Percentiles rank a stretch among this genome's conserved stretches.
These are phyloP conservation scores for Shargacucullia verbasci DNA, from an alignment of 2,888 invertebrate species.

Conservation along the genomic window DNA sequence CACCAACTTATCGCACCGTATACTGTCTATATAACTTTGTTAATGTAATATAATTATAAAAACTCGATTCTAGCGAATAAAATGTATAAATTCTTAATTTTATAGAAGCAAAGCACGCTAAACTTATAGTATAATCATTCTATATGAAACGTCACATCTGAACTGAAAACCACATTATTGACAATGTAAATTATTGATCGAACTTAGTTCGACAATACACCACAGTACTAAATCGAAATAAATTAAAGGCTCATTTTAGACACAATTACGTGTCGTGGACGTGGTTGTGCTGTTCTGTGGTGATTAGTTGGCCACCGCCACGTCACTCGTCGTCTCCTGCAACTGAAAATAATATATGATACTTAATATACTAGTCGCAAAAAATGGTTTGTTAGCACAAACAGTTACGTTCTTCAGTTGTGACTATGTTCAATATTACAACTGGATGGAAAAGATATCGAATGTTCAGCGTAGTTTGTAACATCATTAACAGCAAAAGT, in stretches of 20 bases:
- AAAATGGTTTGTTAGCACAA: too few species aligned
- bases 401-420: too few species aligned
- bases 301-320: constrained; percentile 75
- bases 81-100: constrained; percentile 87
- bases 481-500: too few species aligned
- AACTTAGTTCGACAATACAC: constrained; percentile 86
- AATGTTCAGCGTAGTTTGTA: too few species aligned
- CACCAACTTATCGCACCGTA: constrained; percentile 89
- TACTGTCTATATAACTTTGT: constrained; percentile 88
- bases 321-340: constrained; percentile 76
- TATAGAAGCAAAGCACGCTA: constrained; percentile 89
- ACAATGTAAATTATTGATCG: constrained; percentile 75
- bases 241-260: constrained; percentile 83
- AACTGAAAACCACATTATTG: constrained; percentile 80
- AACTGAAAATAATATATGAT: constrained; percentile 48
- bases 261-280: constrained; percentile 67
- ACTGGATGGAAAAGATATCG: too few species aligned
- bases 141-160: constrained; percentile 81
- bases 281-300: constrained; percentile 43
- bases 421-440: too few species aligned
- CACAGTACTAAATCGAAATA: constrained; percentile 81
- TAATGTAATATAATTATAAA: constrained; percentile 84
- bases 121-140: constrained; percentile 87
- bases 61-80: constrained; percentile 86
- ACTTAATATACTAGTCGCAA: not conserved